phyloP scores from a whole-genome alignment of 1,140 invertebrate species.

The Bombus picipes region DNA sequence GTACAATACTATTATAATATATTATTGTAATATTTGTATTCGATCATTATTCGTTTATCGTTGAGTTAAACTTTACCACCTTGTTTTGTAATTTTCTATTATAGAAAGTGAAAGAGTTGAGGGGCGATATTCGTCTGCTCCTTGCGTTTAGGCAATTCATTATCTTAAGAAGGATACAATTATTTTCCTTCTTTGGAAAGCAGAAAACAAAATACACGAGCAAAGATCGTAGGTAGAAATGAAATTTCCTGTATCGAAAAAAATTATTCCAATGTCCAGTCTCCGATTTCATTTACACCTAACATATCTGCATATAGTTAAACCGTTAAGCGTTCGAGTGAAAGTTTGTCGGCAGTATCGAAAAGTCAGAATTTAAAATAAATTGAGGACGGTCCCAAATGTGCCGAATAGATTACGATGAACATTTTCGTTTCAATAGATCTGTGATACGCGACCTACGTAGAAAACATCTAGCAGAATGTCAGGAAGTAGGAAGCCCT shows the following conservation, averaged over 20 bases:
- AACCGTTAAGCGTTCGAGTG: neutral
- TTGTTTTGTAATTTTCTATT: neutral
- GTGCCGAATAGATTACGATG: neutral
- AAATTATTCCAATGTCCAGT: neutral
- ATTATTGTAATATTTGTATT: neutral
- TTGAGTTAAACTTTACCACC: neutral
- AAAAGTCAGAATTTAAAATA: neutral
- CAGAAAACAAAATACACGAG: neutral
- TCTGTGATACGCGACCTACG: neutral
- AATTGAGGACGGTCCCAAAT: neutral
- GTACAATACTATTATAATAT: neutral
- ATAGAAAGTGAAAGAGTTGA: neutral
- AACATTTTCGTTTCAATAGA: neutral
- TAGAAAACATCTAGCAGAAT: neutral
- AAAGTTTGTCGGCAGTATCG: neutral
- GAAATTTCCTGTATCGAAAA: neutral
- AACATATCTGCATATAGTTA: neutral
- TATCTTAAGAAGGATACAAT: too few relatives aligned
- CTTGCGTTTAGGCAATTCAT: neutral
- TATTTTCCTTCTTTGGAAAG: neutral
- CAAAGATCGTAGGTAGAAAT: too few relatives aligned
- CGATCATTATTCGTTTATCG: neutral
- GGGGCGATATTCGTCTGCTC: neutral
- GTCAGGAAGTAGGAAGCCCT: conserved; percentile 33
- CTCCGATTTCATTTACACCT: neutral